These are phyloP conservation scores for Pseudomyrmex dendroicus DNA, from an alignment of 1,140 invertebrate species.

Conservation along the genomic window DNA sequence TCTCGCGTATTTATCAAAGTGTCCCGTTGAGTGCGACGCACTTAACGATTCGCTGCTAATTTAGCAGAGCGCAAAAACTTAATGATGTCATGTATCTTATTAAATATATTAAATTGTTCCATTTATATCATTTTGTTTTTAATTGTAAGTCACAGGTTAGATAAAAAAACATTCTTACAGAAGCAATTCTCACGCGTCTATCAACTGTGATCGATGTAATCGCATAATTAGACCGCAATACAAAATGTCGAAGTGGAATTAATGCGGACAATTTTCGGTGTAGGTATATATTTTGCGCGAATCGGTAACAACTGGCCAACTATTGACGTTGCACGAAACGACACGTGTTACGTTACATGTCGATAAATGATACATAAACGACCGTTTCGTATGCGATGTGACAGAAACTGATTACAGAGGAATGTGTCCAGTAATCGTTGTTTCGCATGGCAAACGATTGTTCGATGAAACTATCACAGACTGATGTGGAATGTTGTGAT, in stretches of 20 bases:
- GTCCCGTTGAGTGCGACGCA: neutral
- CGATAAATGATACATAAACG: constrained; percentile 43
- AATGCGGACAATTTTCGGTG: neutral
- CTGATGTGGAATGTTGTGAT: constrained; percentile 41
- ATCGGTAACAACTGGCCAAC: neutral
- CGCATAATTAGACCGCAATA: neutral
- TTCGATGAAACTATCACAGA: constrained; percentile 9
- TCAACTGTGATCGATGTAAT: neutral
- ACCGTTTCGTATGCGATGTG: constrained; percentile 13
- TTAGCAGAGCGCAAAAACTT: neutral
- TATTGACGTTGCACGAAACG: constrained; percentile 13
- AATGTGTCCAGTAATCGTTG: constrained; percentile 14
- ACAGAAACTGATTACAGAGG: constrained; percentile 29
- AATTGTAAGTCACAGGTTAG: too few relatives aligned
- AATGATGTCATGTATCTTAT: neutral
- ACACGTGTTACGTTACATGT: constrained; percentile 9
- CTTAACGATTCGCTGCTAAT: neutral
- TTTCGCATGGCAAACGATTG: neutral
- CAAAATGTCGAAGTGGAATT: neutral
- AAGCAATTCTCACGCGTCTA: neutral
- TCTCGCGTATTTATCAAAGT: constrained; percentile 8
- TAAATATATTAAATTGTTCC: neutral
- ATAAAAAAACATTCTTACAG: neutral
- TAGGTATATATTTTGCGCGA: neutral
- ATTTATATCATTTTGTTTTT: neutral